These are phyloP conservation scores for Teleiodes luculella DNA, from an alignment of 2,888 invertebrate genomes.

Conservation along the genomic window DNA sequence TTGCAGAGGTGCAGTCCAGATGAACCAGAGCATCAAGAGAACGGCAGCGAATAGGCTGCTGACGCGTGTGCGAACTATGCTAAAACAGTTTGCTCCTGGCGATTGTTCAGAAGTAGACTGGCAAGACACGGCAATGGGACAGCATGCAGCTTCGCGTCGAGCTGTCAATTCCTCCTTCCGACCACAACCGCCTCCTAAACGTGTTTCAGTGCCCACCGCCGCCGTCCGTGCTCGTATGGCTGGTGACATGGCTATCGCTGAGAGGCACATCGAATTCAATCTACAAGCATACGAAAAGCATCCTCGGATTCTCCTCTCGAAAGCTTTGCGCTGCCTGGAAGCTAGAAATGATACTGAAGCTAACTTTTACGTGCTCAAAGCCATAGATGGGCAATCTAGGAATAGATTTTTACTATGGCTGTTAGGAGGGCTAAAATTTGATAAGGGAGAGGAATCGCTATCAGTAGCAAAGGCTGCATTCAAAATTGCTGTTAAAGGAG, in stretches of 20 bases:
- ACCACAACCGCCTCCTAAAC: constrained; percentile 51
- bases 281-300: constrained; percentile 39
- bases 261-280: constrained; percentile 41
- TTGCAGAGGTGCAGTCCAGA: constrained; percentile 50
- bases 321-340: constrained; percentile 57
- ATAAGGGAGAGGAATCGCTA: constrained; percentile 38
- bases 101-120: constrained; percentile 52
- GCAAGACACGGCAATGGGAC: constrained; percentile 61
- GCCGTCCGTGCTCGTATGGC: constrained; percentile 51
- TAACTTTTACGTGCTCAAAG: constrained; percentile 44
- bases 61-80: constrained; percentile 54
- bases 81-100: constrained; percentile 59
- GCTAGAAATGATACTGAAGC: constrained; percentile 45
- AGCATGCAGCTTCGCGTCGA: constrained; percentile 59
- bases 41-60: constrained; percentile 66
- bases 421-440: constrained; percentile 54
- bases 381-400: constrained; percentile 42
- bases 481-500: constrained; percentile 59
- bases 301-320: constrained; percentile 51
- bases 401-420: constrained; percentile 64
- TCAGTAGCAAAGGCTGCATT: constrained; percentile 52
- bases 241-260: constrained; percentile 49
- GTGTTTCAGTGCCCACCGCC: constrained; percentile 37
- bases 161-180: constrained; percentile 66
- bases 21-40: constrained; percentile 64